Base-by-base conservation (phyloP, 2,113 vertebrate genomes). In the Hippocampus barbouri region DNA sequence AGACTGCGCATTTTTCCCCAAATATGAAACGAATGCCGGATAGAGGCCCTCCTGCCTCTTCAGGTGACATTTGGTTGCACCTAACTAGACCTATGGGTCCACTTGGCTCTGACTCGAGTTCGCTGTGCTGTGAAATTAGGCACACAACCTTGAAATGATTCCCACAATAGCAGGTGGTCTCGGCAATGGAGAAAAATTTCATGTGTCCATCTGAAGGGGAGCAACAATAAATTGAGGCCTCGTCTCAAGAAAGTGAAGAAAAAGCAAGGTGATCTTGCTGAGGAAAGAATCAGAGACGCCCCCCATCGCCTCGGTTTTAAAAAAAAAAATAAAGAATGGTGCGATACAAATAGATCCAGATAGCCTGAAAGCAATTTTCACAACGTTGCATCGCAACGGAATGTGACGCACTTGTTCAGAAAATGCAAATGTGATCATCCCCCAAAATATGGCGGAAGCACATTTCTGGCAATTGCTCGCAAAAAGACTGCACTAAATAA, bases 121-220 rank as follows among this genome's bases (percentile, higher is more conserved):
- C 86, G 87, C 84, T 87, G 83, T 88, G 77, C 81, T 91, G 90
- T 91, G 88, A 91, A 91, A 91, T 91, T 88, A 84, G 85, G 88
- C 81, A 83, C 83, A 67, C 84, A 89, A 83, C 87, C 87, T 90
- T 90, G 90, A 90, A 89, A 90, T 88, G 85, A 89, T 87, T 87
- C 83, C 80, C 87, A 86, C 86, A 87, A 85, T 86, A 75, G 79
- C 85, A 88, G 85, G 87, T 87, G 85, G 87, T 82, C 81, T 79
- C 73, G 70, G 81, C 85, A 75, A 84, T 77, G 47, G 78, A 85
- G 77, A 82, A 80, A 79, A 84, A 86, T 74, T 69, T 1, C 8
- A 74, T 85, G 61, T 64, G 64, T 77, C 72, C 51, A 63, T 73
- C 77, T 78, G 69, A 74, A 78, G 79, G 77, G 83, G 83, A 79